Base-by-base conservation (phyloP, 2,888 invertebrate genomes). In the Drosophila birchii region DNA sequence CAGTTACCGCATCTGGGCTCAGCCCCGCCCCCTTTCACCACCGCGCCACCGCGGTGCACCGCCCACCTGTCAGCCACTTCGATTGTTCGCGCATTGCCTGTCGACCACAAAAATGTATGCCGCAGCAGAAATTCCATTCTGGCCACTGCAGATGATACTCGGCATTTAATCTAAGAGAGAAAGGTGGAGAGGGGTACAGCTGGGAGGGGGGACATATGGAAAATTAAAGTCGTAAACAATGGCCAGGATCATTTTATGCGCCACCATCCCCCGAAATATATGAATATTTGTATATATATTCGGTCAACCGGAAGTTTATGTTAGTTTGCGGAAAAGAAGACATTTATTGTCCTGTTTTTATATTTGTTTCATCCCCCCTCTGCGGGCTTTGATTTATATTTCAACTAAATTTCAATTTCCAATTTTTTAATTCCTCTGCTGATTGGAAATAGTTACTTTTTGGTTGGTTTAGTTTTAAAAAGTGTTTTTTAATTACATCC, bases 71-170 rank as follows among this genome's bases (percentile, higher is more conserved):
- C 43, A 38, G 34, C 49, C 36, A 32, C 49, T 51, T 43, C 47
- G 58, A 71, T 32, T 64, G 49, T 49, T 71, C 60, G 36, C 38
- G 49, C 51, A 38, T 66, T 64, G 44, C 53, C 49, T 26, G 26
- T 32, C 23, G 57, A 73, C 73, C 73, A 56, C 73, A 73, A 45
- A 73, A 73, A 59, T 72, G 53, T 57, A 45, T 34, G 64, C 57
- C 64, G 51, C 57, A 64, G 58, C 57, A 39, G 41, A 45, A 60
- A 70, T 68, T 45, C 43, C 41, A 43, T 69, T 68, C 34, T 41
- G 56, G 67, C 32, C 44, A 56, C 32, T 56, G 55, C 56, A 23
- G 41, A 23, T 51, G 53, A 39, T 18, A 32, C 38, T 7, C n/a
- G n/a, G 16, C 12, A 7, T 26, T 18, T 26, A 47, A 47, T 47